These are phyloP conservation scores for Peromyscus aztecus DNA, from an alignment of 2,797 vertebrate genomes.

Conservation along the genomic window DNA sequence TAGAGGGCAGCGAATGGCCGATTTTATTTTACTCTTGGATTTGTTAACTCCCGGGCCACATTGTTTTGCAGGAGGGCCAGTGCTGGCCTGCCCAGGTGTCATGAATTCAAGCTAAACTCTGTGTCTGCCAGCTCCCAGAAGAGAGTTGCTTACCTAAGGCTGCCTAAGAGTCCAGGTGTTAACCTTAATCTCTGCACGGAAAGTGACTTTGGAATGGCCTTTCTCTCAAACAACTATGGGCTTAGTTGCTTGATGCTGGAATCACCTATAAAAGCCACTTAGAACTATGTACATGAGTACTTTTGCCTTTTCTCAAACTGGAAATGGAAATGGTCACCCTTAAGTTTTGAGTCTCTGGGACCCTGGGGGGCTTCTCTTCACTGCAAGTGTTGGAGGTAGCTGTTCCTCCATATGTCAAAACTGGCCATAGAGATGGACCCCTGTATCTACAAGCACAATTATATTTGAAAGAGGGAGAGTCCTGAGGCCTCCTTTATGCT, in stretches of 20 bases:
- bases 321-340: neutral
- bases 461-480: neutral
- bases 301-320: neutral
- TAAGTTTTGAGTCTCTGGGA: neutral
- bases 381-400: neutral
- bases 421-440: neutral
- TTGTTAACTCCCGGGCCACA: neutral
- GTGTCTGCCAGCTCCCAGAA: neutral
- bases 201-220: neutral
- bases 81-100: neutral
- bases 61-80: neutral
- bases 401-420: neutral
- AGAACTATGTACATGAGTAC: neutral
- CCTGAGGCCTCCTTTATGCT: neutral
- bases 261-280: too few relatives aligned
- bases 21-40: neutral
- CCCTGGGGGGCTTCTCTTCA: neutral
- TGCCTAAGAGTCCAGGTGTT: too few relatives aligned
- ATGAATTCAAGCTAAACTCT: neutral
- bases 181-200: neutral
- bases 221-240: too few relatives aligned
- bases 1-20: slow-evolving; percentile 5
- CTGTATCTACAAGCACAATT: neutral
- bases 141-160: neutral
- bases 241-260: neutral